Percentiles rank a stretch among this genome's conserved stretches.
Evolutionary conservation across 2,113 vertebrate genomes (phyloP).

Genomic region (Perca schrenkii): DNA sequence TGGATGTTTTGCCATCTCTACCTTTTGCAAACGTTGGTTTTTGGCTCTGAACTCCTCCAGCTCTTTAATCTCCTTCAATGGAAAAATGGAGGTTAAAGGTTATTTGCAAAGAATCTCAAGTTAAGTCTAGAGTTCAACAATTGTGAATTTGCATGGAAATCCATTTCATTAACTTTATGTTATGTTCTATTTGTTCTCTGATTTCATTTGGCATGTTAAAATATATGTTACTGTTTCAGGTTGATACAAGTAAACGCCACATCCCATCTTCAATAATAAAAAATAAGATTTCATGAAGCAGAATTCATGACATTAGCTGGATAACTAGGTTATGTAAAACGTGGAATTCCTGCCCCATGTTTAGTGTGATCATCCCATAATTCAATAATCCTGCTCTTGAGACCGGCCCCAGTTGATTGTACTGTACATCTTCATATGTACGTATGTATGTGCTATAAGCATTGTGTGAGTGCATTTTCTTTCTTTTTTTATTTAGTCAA

Average conservation of each 20-base stretch:
- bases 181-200: not conserved
- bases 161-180: not conserved
- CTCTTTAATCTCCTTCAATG: constrained; percentile 90
- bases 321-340: not conserved
- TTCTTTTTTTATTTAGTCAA: not conserved
- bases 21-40: constrained; percentile 95
- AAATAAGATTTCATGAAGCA: not conserved
- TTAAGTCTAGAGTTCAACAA: not conserved
- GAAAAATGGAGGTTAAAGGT: constrained; percentile 1
- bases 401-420: not conserved
- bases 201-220: not conserved
- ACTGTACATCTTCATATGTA: not conserved
- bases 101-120: constrained; percentile 1
- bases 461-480: not conserved
- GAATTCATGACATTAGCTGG: not conserved
- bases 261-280: not conserved
- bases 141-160: not conserved
- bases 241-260: not conserved
- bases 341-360: not conserved
- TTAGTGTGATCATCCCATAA: not conserved
- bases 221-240: not conserved
- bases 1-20: constrained; percentile 12
- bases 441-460: no score
- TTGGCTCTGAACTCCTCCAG: constrained; percentile 96
- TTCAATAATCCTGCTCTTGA: not conserved